Conservation (phyloP, 2,113 vertebrate species). For the Leptobrachium ailaonicum region DNA sequence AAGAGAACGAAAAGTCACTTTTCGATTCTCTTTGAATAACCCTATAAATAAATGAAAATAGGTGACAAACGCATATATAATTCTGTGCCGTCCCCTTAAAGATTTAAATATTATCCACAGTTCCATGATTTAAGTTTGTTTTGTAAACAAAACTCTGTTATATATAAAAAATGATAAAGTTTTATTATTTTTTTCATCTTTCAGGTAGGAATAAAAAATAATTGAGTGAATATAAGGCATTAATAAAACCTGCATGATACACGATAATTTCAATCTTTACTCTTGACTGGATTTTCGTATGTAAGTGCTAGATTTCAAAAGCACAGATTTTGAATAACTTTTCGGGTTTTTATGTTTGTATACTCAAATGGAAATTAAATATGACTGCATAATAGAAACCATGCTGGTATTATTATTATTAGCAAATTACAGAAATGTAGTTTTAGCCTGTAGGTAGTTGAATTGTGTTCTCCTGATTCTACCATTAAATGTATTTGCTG, state of each 20-base stretch:
- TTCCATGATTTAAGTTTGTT: neutral
- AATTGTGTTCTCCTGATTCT: conserved; percentile 45
- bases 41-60: too few species aligned
- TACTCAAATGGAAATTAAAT: conserved; percentile 37
- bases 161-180: conserved; percentile 5
- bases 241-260: conserved; percentile 21
- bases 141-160: conserved; percentile 6
- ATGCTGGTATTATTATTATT: conserved; percentile 48
- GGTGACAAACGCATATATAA: too few species aligned
- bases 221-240: conserved; percentile 34
- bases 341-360: conserved; percentile 30
- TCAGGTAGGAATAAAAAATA: conserved; percentile 31
- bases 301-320: conserved; percentile 34
- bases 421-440: conserved; percentile 42
- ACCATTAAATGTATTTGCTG: conserved; percentile 43
- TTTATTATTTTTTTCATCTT: conserved; percentile 14
- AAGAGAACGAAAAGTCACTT: too few species aligned
- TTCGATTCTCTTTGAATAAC: too few species aligned
- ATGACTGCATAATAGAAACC: conserved; percentile 43
- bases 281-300: conserved; percentile 31
- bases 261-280: conserved; percentile 34
- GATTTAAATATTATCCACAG: neutral
- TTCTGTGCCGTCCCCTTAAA: too few species aligned
- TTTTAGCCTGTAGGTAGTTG: conserved; percentile 31
- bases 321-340: conserved; percentile 31